phyloP scores from a whole-genome alignment of 53 echinoderm and acorn worm genomes.

The Mesocentrotus franciscanus region DNA sequence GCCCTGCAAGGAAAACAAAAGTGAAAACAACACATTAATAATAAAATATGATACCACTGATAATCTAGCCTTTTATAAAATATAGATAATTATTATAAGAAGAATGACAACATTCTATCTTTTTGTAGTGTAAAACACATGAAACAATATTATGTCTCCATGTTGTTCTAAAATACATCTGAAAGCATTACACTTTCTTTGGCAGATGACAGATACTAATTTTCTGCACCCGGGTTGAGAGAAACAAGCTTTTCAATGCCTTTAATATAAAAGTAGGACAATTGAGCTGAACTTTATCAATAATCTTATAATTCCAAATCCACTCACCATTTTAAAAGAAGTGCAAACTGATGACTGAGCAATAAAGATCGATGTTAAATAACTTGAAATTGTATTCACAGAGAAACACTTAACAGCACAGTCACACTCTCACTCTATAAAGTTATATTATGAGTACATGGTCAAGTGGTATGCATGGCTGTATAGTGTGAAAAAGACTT shows the following conservation, averaged over 20 bases:
- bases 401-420: background rate
- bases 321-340: background rate
- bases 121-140: no score
- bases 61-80: no score
- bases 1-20: conserved; percentile 70
- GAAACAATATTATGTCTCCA: no score
- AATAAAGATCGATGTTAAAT: background rate
- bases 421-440: no score
- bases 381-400: background rate
- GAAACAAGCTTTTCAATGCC: background rate
- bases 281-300: background rate
- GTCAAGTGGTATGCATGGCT: background rate
- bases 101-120: no score
- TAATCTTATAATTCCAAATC: background rate
- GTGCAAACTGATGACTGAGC: background rate
- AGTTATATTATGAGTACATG: background rate
- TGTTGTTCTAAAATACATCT: no score
- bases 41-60: background rate
- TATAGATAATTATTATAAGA: no score
- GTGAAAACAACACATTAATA: background rate
- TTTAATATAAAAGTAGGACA: background rate
- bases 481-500: background rate
- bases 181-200: no score
- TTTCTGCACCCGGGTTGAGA: background rate
- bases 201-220: no score